A percentile compares a stretch with the other conserved stretches of the same genome.
Evolutionary conservation across 2,113 vertebrate genomes (phyloP).

Genomic region (Tychaedon coryphoeus): DNA sequence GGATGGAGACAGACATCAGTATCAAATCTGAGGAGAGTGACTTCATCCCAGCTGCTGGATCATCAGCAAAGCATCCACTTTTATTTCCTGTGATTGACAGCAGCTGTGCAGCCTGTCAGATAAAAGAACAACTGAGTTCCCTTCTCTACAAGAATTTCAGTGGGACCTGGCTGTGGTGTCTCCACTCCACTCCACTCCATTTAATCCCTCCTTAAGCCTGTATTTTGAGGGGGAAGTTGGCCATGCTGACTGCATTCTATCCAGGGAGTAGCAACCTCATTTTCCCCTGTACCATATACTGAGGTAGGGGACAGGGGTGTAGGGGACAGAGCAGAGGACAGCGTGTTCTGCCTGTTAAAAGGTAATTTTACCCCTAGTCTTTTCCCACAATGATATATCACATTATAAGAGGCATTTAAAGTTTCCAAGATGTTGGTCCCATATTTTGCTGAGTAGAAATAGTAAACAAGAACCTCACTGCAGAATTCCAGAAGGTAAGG

Average conservation of each 20-base stretch:
- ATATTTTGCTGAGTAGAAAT: not conserved
- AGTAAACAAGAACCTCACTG: not conserved
- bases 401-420: not conserved
- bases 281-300: not conserved
- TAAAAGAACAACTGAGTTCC: not conserved
- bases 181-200: no score
- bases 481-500: not conserved
- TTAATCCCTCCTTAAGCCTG: not conserved
- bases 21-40: not conserved
- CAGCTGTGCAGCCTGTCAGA: not conserved
- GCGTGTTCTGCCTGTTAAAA: not conserved
- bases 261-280: not conserved
- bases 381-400: not conserved
- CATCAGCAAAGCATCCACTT: not conserved
- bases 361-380: not conserved
- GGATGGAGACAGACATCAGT: not conserved
- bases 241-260: no score
- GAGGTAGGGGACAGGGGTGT: rapidly evolving
- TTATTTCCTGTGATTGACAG: not conserved
- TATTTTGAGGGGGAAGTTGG: not conserved
- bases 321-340: no score
- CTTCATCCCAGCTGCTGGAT: not conserved
- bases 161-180: not conserved
- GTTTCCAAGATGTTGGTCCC: not conserved
- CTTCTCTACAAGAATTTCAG: not conserved